These are phyloP conservation scores for Drosophila willistoni DNA, from an alignment of 1,140 invertebrate genomes.

Conservation along the genomic window DNA sequence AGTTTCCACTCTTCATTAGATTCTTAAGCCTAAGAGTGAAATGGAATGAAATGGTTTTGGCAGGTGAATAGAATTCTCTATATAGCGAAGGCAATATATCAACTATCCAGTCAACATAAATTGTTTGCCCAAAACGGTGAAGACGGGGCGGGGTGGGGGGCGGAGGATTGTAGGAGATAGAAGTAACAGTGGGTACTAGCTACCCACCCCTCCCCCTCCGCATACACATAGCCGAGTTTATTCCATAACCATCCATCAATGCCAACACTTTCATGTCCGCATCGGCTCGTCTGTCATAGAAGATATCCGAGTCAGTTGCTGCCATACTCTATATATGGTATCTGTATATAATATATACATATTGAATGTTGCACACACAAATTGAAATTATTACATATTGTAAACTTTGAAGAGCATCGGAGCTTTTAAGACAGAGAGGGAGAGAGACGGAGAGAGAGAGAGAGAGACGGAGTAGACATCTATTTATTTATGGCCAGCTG, in stretches of 20 bases:
- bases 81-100: constrained; percentile 63
- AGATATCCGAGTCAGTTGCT: constrained; percentile 41
- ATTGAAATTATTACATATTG: constrained; percentile 76
- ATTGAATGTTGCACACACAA: constrained; percentile 47
- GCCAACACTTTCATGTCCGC: constrained; percentile 64
- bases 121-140: constrained; percentile 55
- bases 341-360: constrained; percentile 16
- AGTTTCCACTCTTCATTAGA: not conserved
- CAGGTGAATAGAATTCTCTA: constrained; percentile 10
- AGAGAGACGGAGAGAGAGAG: not conserved
- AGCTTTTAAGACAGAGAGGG: not conserved
- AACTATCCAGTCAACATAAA: constrained; percentile 70
- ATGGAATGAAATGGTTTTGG: constrained; percentile 8
- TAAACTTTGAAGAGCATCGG: constrained; percentile 35
- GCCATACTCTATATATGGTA: constrained; percentile 1
- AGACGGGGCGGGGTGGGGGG: not conserved
- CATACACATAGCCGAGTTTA: constrained; percentile 19
- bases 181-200: not conserved
- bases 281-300: constrained; percentile 48
- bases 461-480: not conserved
- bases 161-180: not conserved
- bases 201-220: no score
- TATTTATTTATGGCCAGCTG: constrained; percentile 68
- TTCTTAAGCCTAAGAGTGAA: constrained; percentile 3
- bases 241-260: constrained; percentile 68